Evolutionary conservation across 2,888 invertebrate genomes (phyloP).

Genomic region (Silvanus unidentatus): DNA sequence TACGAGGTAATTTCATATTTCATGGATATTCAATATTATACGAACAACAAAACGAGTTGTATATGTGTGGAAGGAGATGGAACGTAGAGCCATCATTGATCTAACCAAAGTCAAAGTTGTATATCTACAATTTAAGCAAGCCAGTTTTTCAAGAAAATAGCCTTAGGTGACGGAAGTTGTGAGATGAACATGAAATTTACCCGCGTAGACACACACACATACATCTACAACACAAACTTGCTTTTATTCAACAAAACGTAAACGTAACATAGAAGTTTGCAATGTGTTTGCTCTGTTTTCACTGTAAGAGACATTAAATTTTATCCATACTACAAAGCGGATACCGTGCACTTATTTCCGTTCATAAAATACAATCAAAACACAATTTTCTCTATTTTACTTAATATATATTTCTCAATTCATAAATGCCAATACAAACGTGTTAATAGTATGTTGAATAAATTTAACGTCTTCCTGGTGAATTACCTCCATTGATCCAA

Average conservation of each 20-base stretch:
- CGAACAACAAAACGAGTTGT: no score
- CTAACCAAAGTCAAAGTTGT: conserved; percentile 11
- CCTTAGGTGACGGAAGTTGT: conserved; percentile 23
- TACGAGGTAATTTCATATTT: conserved; percentile 88
- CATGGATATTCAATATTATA: no score
- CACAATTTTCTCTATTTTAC: background rate
- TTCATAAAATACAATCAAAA: background rate
- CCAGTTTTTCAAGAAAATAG: conserved; percentile 23
- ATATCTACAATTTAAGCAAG: conserved; percentile 19
- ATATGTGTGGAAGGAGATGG: conserved; percentile 3
- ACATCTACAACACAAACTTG: conserved; percentile 37
- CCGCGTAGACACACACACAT: conserved; percentile 13
- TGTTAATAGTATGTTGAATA: conserved; percentile 20
- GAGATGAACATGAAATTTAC: conserved; percentile 23
- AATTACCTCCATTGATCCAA: conserved; percentile 21
- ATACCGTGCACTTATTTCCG: no score
- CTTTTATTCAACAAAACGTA: conserved; percentile 50
- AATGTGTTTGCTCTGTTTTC: no score
- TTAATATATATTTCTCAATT: background rate
- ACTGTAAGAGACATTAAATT: no score
- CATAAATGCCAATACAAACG: no score
- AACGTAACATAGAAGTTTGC: no score
- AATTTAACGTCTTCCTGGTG: conserved; percentile 35
- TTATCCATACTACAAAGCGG: no score
- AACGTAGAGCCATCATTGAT: conserved; percentile 13